phyloP scores from a whole-genome alignment of 1,140 invertebrate genomes.

The Meloidogyne floridensis region DNA sequence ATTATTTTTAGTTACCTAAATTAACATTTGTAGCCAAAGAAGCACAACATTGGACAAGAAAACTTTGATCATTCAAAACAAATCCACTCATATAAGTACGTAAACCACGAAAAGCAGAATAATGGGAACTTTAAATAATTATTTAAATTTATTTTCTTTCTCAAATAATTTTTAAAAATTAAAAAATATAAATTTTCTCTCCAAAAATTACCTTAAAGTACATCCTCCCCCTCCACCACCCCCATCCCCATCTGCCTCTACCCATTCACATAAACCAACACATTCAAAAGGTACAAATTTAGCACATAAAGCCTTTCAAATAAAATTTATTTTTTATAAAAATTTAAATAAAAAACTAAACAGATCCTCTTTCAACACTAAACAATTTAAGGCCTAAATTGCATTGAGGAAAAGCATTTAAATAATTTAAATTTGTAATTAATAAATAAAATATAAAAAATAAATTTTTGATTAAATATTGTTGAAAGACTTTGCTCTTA shows the following conservation, averaged over 20 bases:
- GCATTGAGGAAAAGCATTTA: slow-evolving; percentile 33
- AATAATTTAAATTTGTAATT: neutral
- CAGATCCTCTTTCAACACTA: slow-evolving; percentile 39
- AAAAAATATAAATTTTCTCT: no score
- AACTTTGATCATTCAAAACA: slow-evolving; percentile 38
- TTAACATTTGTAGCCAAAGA: slow-evolving; percentile 43
- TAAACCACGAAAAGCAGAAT: slow-evolving; percentile 36
- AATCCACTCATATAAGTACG: slow-evolving; percentile 47
- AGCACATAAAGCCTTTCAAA: slow-evolving; percentile 35
- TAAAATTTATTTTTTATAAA: slow-evolving; percentile 3
- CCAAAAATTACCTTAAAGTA: slow-evolving; percentile 1
- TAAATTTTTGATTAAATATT: no score
- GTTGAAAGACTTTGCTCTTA: no score
- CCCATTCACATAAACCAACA: slow-evolving; percentile 49
- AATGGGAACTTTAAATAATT: slow-evolving; percentile 24
- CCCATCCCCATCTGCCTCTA: neutral
- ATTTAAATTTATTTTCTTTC: no score
- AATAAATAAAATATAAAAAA: neutral
- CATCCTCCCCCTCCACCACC: slow-evolving; percentile 17
- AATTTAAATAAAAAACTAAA: slow-evolving; percentile 12
- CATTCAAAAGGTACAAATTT: slow-evolving; percentile 33
- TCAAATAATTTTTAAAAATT: no score
- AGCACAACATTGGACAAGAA: slow-evolving; percentile 47
- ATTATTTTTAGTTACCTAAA: slow-evolving; percentile 28
- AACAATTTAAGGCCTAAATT: slow-evolving; percentile 45